Evolutionary conservation across 2,888 invertebrate species (phyloP), one percentile per base, ranked within the genome.

Genomic region (Elgonia sp.): DNA sequence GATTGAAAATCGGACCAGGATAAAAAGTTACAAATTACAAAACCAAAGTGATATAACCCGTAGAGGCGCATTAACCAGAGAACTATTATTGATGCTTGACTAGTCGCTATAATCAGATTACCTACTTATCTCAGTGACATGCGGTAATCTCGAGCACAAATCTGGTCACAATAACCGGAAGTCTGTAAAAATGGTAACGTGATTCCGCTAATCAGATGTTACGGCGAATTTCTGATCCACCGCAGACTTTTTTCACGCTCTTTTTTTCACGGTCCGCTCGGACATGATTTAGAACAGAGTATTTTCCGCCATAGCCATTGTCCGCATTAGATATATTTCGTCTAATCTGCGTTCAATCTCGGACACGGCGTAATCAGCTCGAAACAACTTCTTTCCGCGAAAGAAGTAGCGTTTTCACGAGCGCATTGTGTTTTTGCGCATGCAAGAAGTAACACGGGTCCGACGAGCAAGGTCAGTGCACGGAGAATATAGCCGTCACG

Each of bases 71-170:
- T 75, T 67, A 83, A 82, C 73, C 50, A 16, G 40, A 69, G 62
- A n/a, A 73, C 42, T 55, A 85, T 85, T 80, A 80, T 85, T 70
- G 84, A 85, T 85, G 84, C 84, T 73, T 50, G 79, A 85, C 63
- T 53, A 63, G 79, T 40, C 79, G 63, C 46, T 37, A n/a, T 85
- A 85, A 80, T 85, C 84, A 80, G 79, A 85, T 85, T 80, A 85
- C 73, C 84, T 79, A 84, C 70, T 79, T 80, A 73, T 85, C 84
- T 80, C 57, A 21, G 67, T 73, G 77, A 77, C 84, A 72, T 37
- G 77, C 72, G 77, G 84, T 72, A 84, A 84, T 79, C 84, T 63
- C 21, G 65, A 40, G 21, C 77, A 2, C 70, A 79, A 55, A 72
- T 73, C 79, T 79, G 72, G 73, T 67, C 79, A 77, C 84, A 79